phyloP scores from a whole-genome alignment of 2,888 invertebrate genomes.

The Eutolmus rufibarbis region DNA sequence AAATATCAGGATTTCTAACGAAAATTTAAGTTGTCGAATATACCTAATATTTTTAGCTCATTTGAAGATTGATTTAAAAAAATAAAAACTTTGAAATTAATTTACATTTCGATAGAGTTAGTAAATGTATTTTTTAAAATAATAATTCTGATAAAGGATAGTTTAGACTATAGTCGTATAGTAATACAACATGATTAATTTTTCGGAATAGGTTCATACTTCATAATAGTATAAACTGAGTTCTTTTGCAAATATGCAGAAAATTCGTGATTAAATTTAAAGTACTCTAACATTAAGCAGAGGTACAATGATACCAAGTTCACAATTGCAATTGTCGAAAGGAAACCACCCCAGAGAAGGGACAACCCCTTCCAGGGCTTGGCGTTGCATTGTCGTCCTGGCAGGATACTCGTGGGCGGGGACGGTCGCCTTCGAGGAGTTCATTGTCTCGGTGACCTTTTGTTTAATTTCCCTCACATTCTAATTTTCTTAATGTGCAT shows the following conservation, averaged over 20 bases:
- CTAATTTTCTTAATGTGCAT: constrained; percentile 46
- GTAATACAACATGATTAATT: not conserved
- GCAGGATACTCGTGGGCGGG: not conserved
- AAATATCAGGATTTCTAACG: too few relatives aligned
- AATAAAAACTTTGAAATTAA: too few relatives aligned
- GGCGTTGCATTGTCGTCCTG: not conserved
- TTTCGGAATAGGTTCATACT: not conserved
- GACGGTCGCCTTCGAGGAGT: not conserved
- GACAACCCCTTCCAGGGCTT: not conserved
- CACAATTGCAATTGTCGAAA: not conserved
- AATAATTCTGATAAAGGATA: too few relatives aligned
- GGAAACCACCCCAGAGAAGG: not conserved
- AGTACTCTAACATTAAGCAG: not conserved
- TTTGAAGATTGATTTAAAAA: too few relatives aligned
- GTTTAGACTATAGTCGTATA: too few relatives aligned
- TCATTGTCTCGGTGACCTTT: not conserved
- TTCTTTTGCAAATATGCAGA: not conserved
- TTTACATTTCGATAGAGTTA: too few relatives aligned
- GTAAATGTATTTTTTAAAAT: too few relatives aligned
- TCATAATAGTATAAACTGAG: not conserved
- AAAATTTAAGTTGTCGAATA: too few relatives aligned
- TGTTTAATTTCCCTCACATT: constrained; percentile 18
- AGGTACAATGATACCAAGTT: not conserved
- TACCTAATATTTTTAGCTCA: too few relatives aligned
- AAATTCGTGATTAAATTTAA: not conserved